phyloP scores from a whole-genome alignment of 2,888 invertebrate genomes.

The Lepidocyrtoides sp. region DNA sequence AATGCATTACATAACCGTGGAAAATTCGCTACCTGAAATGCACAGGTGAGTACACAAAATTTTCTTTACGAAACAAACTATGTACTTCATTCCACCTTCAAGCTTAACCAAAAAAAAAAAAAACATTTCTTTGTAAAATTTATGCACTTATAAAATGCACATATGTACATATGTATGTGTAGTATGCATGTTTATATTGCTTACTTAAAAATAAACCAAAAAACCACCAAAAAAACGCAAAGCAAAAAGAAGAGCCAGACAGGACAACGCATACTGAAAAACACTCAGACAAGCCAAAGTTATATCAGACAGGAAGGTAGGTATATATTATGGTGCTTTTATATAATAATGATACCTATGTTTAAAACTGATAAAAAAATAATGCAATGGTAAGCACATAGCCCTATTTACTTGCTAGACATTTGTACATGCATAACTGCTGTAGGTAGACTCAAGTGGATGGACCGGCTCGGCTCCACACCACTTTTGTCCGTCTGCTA shows the following conservation, averaged over 20 bases:
- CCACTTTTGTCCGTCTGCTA: background rate
- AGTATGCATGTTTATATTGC: no score
- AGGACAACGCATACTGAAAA: slow-evolving; percentile 5
- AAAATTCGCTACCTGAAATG: no score
- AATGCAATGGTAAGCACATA: background rate
- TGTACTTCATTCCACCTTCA: no score
- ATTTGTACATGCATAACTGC: background rate
- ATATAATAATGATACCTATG: background rate
- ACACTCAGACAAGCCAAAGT: background rate
- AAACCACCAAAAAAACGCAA: background rate
- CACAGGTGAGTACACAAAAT: no score
- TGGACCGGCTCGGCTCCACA: background rate
- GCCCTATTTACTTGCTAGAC: background rate
- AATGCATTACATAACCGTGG: no score
- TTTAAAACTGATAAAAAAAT: background rate
- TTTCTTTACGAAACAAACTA: no score
- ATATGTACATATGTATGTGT: background rate
- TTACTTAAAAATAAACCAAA: background rate
- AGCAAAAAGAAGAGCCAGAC: background rate
- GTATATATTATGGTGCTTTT: background rate
- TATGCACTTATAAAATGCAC: no score
- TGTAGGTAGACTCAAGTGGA: no score
- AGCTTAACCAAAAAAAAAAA: no score
- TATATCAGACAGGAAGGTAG: background rate
- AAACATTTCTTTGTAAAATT: no score